Base-by-base conservation (phyloP, 1,140 invertebrate species). In the Thrips palmi region DNA sequence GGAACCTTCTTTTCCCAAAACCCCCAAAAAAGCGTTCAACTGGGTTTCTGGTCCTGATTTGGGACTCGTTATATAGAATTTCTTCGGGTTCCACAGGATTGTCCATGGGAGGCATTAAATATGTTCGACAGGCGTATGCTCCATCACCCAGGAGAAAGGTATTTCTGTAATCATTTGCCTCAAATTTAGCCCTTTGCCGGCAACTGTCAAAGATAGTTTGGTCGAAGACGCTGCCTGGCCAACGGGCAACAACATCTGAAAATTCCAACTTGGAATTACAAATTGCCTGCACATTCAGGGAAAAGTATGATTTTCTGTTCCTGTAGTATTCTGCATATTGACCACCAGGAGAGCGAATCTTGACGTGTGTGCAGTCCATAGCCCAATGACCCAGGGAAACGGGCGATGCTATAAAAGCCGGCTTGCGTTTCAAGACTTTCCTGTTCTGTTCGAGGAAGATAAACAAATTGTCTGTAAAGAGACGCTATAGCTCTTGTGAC, bases 1-100 rank as follows among this genome's bases (percentile, higher is more conserved):
- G 57, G 53, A 67, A 64, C 52, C 57, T 28, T 40, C 48, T 41
- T 35, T 58, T 60, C 51, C 49, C 57, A 5, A n/a, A n/a, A n/a
- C 53, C 40, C 1, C 52, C 58, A 53, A 57, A 56, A n/a, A 27
- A 43, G 41, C 56, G 44, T 48, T 62, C 60, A 36, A 62, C 49
- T 2, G 37, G 27, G 37, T 55, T 59, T 37, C 57, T 44, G 5
- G 58, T 60, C 35, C 44, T 45, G 17, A 56, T 56, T 33, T 60
- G 58, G 14, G 57, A 45, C 33, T 52, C 49, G 45, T 60, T 61
- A 33, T 54, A 62, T 30, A 43, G 21, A 10, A 45, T 17, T 40
- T 59, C 51, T 33, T 31, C 46, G 19, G 12, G 19, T 23, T 36
- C 49, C 4, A 2, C 17, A 27, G 53, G 50, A 39, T 50, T 43